Base-by-base conservation (phyloP, 2,888 invertebrate genomes). In the Philonicus albiceps region DNA sequence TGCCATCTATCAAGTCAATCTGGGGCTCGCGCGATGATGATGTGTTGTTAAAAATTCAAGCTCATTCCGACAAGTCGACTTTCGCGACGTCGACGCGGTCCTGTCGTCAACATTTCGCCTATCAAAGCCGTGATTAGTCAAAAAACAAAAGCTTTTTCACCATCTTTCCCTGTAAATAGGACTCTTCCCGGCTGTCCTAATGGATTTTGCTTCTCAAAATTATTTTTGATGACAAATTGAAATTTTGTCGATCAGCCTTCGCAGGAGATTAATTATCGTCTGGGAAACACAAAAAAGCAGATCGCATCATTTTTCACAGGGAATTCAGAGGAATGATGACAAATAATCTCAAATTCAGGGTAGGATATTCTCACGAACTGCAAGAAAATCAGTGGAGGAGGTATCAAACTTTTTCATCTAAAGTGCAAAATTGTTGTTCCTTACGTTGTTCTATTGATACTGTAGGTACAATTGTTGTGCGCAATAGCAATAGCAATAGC, bases 151-250 rank as follows among this genome's bases (percentile, higher is more conserved):
- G 83, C 37, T 34, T 37, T 64, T 64, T 64, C 16, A 11, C 8
- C 31, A n/a, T 22, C 34, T 74, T 31, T 34, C 31, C 74, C 34
- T 34, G n/a, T 31, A 34, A 34, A 74, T 74, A 31, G 27, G 74
- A n/a, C 37, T 74, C 6, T n/a, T 74, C 11, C 64, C 22, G 64
- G 64, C 64, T 64, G 22, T 19, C 13, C 22, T 76, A 76, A 76
- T 76, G 76, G 80, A 31, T 80, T 80, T n/a, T 49, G 8, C 49
- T 53, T 80, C 30, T 80, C 53, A 16, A 55, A 83, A 83, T 64
- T 83, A 72, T 64, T 64, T 81, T 83, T 83, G 37, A 83, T 83
- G 83, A 83, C 83, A 83, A 83, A 83, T 83, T 83, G 83, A 83
- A 83, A 72, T 83, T 83, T 83, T 64, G 72, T 64, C 72, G 83